phyloP scores from a whole-genome alignment of 2,113 vertebrate species.

The Trinectes maculatus region DNA sequence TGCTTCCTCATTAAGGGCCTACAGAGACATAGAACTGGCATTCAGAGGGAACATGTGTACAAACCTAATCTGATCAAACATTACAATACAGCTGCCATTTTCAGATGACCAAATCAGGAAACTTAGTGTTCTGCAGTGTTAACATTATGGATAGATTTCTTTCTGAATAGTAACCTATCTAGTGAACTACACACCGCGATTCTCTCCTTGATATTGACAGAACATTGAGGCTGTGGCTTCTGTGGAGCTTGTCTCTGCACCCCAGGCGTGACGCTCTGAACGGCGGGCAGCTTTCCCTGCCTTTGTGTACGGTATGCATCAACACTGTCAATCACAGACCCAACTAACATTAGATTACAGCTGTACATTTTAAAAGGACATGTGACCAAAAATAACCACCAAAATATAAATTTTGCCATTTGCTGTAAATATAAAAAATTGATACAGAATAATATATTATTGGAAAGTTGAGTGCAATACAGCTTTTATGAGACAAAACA shows the following conservation, averaged over 20 bases:
- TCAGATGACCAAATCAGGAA: not conserved
- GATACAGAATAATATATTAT: too few species aligned
- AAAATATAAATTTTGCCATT: too few species aligned
- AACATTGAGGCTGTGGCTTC: slow-evolving; percentile 36
- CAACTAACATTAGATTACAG: not conserved
- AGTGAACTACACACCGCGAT: slow-evolving; percentile 65
- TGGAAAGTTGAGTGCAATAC: too few species aligned
- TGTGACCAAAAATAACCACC: too few species aligned
- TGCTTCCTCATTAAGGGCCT: slow-evolving; percentile 81
- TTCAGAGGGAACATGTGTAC: fast-evolving
- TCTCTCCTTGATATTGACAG: slow-evolving; percentile 70
- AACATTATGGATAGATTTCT: too few species aligned
- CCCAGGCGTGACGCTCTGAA: slow-evolving; percentile 57
- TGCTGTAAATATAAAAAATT: too few species aligned
- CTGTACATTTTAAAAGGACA: too few species aligned
- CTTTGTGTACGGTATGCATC: slow-evolving; percentile 80
- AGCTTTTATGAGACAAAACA: too few species aligned
- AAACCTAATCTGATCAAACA: not conserved
- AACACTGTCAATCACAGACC: slow-evolving; percentile 64
- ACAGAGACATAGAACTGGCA: not conserved
- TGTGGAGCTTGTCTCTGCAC: slow-evolving; percentile 46
- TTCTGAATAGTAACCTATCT: too few species aligned
- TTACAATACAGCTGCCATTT: not conserved
- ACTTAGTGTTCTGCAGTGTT: not conserved
- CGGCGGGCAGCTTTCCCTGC: slow-evolving; percentile 46